Evolutionary conservation across 2,888 invertebrate species (phyloP).

Genomic region (Catocala nupta): DNA sequence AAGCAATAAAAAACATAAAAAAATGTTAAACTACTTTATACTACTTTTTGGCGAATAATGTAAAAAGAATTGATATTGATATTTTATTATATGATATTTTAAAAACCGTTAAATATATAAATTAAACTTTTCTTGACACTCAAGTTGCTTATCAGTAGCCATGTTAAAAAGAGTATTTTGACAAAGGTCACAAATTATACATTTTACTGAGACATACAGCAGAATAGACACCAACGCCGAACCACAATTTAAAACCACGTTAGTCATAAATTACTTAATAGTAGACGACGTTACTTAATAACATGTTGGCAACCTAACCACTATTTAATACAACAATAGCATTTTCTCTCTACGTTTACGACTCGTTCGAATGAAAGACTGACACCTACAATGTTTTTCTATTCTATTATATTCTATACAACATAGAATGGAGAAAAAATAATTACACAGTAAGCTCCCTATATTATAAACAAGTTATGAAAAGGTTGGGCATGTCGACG

Average conservation of each 20-base stretch:
- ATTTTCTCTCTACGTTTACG: slow-evolving; percentile 10
- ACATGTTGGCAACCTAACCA: neutral
- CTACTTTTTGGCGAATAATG: too few relatives aligned
- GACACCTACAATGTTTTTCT: neutral
- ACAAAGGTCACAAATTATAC: too few relatives aligned
- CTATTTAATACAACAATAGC: neutral
- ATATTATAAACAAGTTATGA: neutral
- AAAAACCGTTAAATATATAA: too few relatives aligned
- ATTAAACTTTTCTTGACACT: too few relatives aligned
- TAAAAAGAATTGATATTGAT: too few relatives aligned
- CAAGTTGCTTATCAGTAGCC: too few relatives aligned
- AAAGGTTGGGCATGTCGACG: neutral
- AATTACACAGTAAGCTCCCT: slow-evolving; percentile 1
- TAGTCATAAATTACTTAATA: slow-evolving; percentile 10
- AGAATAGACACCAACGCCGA: neutral
- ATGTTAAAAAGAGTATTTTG: too few relatives aligned
- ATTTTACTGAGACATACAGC: neutral
- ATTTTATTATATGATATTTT: too few relatives aligned
- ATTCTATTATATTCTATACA: slow-evolving; percentile 10
- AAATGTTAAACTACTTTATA: too few relatives aligned
- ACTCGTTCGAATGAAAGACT: neutral
- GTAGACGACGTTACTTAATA: slow-evolving; percentile 12
- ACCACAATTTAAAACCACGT: neutral
- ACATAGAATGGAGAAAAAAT: slow-evolving; percentile 2
- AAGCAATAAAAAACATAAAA: too few relatives aligned